Base-by-base conservation (phyloP, 2,797 vertebrate species). In the Crypturellus tataupa region DNA sequence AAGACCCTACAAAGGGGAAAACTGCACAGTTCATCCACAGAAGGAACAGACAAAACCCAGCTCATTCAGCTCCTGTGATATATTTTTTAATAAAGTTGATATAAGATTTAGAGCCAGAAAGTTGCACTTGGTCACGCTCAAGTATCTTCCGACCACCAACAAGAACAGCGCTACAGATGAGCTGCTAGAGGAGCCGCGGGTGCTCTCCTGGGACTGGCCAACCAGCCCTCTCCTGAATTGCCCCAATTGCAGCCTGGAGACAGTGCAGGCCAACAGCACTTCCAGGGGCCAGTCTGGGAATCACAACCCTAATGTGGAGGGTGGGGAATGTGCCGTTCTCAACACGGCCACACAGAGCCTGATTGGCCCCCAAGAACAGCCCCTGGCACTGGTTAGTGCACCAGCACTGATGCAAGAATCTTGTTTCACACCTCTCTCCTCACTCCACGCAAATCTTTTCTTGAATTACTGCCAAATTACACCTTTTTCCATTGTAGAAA, bases 241-340 rank as follows among this genome's bases (percentile, higher is more conserved):
- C 44, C 31, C 49, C 25, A 46, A 10, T 13, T 31, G 56, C 62
- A 59, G 77, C 29, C 55, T 62, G 58, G 20, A 80, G 68, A 46
- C 31, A 90, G 68, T 71, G 27, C 15, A 67, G 47, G 29, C 58
- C 60, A 93, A 76, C 35, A 70, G 69, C 46, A 58, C 23, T 71
- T 49, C 49, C 71, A 70, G 27, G 3, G 62, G 29, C 9, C 20
- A 42, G 29, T 78, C 44, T 49, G 70, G 33, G 44, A 1, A 5
- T 18, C 75, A 46, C 10, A 65, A 71, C 11, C 2, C 7, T 27
- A 46, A 16, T 8, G 1, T 53, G 49, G 47, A 69, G n/a, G 44
- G n/a, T 27, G 33, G 19, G 49, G n/a, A 60, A 85, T 2, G 19
- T 9, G 55, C 23, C 0, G 1, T 53, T 2, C 16, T 0, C 70